Conservation (phyloP, 2,113 vertebrate species). For the Paratilapia polleni region DNA sequence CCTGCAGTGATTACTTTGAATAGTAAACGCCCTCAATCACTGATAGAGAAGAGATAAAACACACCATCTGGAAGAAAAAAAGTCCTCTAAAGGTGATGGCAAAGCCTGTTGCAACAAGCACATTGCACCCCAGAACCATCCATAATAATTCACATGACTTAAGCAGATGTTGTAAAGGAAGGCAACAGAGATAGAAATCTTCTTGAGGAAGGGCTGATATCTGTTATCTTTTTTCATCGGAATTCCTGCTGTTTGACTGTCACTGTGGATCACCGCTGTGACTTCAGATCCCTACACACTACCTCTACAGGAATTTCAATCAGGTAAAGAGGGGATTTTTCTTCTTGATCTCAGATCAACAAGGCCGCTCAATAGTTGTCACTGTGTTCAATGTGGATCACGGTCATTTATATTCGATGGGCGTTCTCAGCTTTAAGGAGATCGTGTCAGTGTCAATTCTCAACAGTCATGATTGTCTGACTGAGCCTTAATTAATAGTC, state of each 20-base stretch:
- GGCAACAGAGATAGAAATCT: conserved; percentile 23
- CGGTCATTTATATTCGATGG: conserved; percentile 39
- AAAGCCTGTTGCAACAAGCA: conserved; percentile 11
- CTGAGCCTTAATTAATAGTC: conserved; percentile 53
- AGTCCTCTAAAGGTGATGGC: neutral
- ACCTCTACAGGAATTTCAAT: conserved; percentile 60
- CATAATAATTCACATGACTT: conserved; percentile 41
- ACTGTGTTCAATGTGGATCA: conserved; percentile 2
- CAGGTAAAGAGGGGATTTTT: conserved; percentile 23
- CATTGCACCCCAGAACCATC: conserved; percentile 47
- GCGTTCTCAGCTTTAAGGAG: conserved; percentile 25
- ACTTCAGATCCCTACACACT: conserved; percentile 24
- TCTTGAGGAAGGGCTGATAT: neutral
- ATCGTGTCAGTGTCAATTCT: conserved; percentile 34
- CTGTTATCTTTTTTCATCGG: conserved; percentile 38
- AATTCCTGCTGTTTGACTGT: conserved; percentile 57
- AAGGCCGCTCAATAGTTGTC: conserved; percentile 53
- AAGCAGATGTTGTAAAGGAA: conserved; percentile 19
- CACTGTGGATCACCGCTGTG: conserved; percentile 22
- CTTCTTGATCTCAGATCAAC: conserved; percentile 10
- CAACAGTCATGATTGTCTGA: conserved; percentile 40
- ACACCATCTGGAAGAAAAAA: neutral
- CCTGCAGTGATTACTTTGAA: conserved; percentile 53
- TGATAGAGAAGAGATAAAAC: conserved; percentile 34
- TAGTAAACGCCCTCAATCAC: conserved; percentile 40